A percentile compares a stretch with the other conserved stretches of the same genome.
phyloP scores from a whole-genome alignment of 2,888 invertebrate genomes.

The Caprella mutica region DNA sequence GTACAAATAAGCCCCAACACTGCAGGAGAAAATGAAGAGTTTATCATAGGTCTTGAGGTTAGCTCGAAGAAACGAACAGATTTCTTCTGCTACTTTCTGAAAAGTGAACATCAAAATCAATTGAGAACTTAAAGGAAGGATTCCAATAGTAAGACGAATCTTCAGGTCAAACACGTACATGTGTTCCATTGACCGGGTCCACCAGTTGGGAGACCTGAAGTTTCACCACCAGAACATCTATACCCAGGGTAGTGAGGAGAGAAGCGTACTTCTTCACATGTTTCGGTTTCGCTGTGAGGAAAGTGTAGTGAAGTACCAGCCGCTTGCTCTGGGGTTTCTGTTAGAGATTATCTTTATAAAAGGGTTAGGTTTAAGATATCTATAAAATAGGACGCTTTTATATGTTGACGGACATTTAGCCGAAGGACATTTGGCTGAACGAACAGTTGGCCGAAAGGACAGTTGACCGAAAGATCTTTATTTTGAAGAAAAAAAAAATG shows the following conservation, averaged over 20 bases:
- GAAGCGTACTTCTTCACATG: slow-evolving; percentile 73
- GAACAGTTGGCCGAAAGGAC: no score
- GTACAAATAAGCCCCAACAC: slow-evolving; percentile 4
- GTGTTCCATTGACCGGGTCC: slow-evolving; percentile 72
- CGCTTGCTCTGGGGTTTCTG: no score
- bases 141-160: no score
- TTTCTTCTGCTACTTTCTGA: slow-evolving; percentile 5
- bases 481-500: no score
- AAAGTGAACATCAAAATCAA: background rate
- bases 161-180: slow-evolving; percentile 50
- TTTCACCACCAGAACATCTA: slow-evolving; percentile 67
- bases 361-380: no score
- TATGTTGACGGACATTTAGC: no score
- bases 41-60: background rate
- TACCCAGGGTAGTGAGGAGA: slow-evolving; percentile 70
- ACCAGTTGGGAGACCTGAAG: slow-evolving; percentile 73
- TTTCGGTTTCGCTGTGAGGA: slow-evolving; percentile 71
- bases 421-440: no score
- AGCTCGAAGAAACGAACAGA: slow-evolving; percentile 1
- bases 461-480: no score
- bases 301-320: slow-evolving; percentile 65
- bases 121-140: no score
- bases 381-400: no score
- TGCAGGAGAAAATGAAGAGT: background rate
- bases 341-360: no score